A percentile compares a stretch with the other conserved stretches of the same genome.
Evolutionary conservation across 1,140 invertebrate species (phyloP).

Genomic region (Telenomus remus): DNA sequence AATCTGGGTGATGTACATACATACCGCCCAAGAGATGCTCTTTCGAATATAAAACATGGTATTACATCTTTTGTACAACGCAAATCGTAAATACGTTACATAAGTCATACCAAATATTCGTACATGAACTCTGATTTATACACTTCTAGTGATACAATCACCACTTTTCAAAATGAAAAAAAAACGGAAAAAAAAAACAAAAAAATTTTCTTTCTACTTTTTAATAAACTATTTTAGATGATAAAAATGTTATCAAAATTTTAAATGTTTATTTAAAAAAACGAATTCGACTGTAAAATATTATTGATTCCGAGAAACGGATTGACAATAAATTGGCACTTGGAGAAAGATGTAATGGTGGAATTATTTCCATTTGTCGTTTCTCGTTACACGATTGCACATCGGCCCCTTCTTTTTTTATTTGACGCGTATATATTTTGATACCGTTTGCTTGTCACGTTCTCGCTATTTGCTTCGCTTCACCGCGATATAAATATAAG

Average conservation of each 20-base stretch:
- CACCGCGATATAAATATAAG: conserved; percentile 71
- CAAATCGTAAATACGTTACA: conserved; percentile 30
- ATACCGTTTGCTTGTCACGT: conserved; percentile 73
- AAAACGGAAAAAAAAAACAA: too few relatives aligned
- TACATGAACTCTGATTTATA: too few relatives aligned
- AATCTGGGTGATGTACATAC: conserved; percentile 70
- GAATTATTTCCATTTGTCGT: conserved; percentile 50
- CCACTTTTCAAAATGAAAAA: too few relatives aligned
- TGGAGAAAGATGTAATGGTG: conserved; percentile 13
- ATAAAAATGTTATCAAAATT: too few relatives aligned
- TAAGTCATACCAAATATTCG: conserved; percentile 9
- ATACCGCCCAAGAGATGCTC: conserved; percentile 31
- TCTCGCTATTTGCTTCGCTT: conserved; percentile 71
- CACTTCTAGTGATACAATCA: too few relatives aligned
- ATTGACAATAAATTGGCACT: too few relatives aligned
- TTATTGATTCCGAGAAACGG: too few relatives aligned
- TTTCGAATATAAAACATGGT: conserved; percentile 50
- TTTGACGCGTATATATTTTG: conserved; percentile 59
- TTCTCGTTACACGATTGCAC: conserved; percentile 62
- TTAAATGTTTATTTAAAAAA: too few relatives aligned
- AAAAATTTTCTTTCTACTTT: too few relatives aligned
- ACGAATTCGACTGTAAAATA: too few relatives aligned
- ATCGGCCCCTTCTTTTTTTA: conserved; percentile 64
- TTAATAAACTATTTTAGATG: too few relatives aligned
- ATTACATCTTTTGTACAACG: conserved; percentile 45